A percentile compares a stretch with the other conserved stretches of the same genome.
Conservation (phyloP, 1,140 invertebrate species). For the Callitettix versicolor region DNA sequence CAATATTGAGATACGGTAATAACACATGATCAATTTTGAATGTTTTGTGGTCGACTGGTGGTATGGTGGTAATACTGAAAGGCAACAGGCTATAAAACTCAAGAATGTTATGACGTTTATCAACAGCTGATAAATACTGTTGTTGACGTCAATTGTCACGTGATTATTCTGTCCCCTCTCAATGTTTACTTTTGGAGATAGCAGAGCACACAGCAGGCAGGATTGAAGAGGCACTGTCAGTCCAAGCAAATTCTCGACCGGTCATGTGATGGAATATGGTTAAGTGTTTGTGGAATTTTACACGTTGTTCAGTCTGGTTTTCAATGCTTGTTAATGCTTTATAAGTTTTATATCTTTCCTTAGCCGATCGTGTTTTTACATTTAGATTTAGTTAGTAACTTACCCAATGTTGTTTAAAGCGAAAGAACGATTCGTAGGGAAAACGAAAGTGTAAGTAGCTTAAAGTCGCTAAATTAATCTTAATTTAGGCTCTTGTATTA, state of each 20-base stretch:
- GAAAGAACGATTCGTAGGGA: not conserved
- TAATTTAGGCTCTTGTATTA: not conserved
- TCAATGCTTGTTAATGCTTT: not conserved
- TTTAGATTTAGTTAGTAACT: not conserved
- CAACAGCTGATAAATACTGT: too few relatives aligned
- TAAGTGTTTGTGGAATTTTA: not conserved
- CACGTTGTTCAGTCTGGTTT: not conserved
- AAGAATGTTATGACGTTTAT: too few relatives aligned
- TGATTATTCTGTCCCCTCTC: too few relatives aligned
- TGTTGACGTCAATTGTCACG: too few relatives aligned
- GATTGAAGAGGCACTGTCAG: not conserved
- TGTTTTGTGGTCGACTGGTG: too few relatives aligned
- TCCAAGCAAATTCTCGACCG: not conserved
- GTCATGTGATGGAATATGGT: not conserved
- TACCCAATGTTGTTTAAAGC: conserved; percentile 2
- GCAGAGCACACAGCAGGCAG: not conserved
- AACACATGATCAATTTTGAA: too few relatives aligned
- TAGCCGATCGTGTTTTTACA: not conserved
- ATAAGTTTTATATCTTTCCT: not conserved
- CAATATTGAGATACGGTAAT: too few relatives aligned
- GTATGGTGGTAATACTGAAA: too few relatives aligned
- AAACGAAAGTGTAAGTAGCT: conserved; percentile 1
- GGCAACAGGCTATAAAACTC: too few relatives aligned
- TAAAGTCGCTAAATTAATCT: not conserved
- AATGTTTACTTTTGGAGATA: too few relatives aligned